Base-by-base conservation (phyloP, 2,888 invertebrate genomes). In the Alloscopus bannaensis region DNA sequence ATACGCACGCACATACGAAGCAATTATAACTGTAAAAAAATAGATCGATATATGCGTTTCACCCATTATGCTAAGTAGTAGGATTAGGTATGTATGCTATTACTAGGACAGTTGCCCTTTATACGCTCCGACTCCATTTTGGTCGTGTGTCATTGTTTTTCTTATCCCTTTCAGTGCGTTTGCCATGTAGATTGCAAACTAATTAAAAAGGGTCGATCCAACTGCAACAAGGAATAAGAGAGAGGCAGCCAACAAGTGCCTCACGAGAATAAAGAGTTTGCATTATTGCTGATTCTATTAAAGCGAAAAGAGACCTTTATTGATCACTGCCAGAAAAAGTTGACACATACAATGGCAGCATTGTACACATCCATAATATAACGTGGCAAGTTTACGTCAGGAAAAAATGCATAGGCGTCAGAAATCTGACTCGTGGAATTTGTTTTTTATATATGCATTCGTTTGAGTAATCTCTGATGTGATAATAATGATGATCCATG, bases 191-290 rank as follows among this genome's bases (percentile, higher is more conserved):
- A 6, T 52, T 24, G 52, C 24, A 59, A 47, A 70, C 57, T 57
- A 69, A 68, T 55, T 68, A 69, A 69, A 70, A 59, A 59, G 59
- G 59, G 59, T 59, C 69, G 59, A 70, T 29, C 59, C 24, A 59
- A 59, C 40, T 45, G 69, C 47, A 69, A 57, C 57, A 57, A 36
- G 6, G 36, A 8, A 36, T 36, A 13, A 36, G 36, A 6, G 6
- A 36, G 6, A 36, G 36, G 13, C 13, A 8, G 36, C 36, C 3
- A 45, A 16, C 45, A 45, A 45, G 8, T 45, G n/a, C 45, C n/a
- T 45, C n/a, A 11, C n/a, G 20, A 6, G 3, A 8, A 22, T 22
- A 4, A 3, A 20, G 24, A 24, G 24, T 3, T 22, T 20, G 24
- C 24, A 55, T 55, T 59, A 59, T 31, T 59, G 59, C n/a, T n/a